These are phyloP conservation scores for Psophia crepitans DNA, from an alignment of 2,113 vertebrate genomes.

Conservation along the genomic window DNA sequence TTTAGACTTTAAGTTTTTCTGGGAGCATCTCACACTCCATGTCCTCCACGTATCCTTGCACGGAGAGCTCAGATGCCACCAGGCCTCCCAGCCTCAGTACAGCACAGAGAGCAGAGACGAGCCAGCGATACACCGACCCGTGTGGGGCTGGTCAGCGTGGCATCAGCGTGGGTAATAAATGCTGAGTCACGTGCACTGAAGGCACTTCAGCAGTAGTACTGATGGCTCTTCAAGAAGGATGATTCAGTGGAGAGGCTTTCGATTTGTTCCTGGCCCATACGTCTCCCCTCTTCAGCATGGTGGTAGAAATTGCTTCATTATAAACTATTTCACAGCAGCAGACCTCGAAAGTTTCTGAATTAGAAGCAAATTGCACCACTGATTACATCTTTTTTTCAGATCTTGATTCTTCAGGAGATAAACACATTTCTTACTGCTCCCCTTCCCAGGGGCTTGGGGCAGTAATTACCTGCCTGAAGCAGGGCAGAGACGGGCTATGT, in stretches of 20 bases:
- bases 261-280: background rate
- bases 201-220: background rate
- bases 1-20: background rate
- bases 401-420: background rate
- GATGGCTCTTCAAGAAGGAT: background rate
- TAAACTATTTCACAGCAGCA: slow-evolving; percentile 3
- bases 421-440: background rate
- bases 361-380: background rate
- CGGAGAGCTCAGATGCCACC: background rate
- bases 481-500: background rate
- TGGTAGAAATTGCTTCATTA: slow-evolving; percentile 9
- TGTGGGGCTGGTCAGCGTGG: background rate
- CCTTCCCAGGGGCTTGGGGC: background rate
- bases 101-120: background rate
- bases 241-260: background rate
- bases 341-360: background rate
- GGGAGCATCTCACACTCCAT: background rate
- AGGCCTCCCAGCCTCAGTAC: background rate
- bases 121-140: background rate
- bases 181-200: background rate
- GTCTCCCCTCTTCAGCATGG: background rate
- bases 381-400: background rate
- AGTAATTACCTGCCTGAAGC: background rate
- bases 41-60: background rate
- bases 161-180: background rate